A percentile compares a stretch with the other conserved stretches of the same genome.
phyloP scores from a whole-genome alignment of 2,888 invertebrate species.

The Trachelus troglodyta region DNA sequence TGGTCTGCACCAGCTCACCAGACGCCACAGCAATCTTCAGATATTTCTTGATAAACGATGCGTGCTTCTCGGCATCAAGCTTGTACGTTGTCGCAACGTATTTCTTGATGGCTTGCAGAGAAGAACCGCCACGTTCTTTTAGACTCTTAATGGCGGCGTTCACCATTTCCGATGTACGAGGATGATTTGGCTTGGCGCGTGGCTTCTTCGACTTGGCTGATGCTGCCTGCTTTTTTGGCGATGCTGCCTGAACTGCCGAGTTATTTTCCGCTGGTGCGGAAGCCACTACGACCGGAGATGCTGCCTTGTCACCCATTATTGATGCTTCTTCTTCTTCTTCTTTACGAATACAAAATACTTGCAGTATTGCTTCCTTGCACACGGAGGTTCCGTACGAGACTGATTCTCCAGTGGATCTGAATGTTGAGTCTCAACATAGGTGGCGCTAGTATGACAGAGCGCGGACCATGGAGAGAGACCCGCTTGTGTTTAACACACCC shows the following conservation, averaged over 20 bases:
- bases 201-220: slow-evolving; percentile 48
- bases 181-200: slow-evolving; percentile 65
- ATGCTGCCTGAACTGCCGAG: slow-evolving; percentile 8
- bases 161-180: slow-evolving; percentile 70
- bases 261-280: slow-evolving; percentile 11
- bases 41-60: slow-evolving; percentile 71
- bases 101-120: slow-evolving; percentile 72
- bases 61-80: slow-evolving; percentile 70
- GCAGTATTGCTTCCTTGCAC: background rate
- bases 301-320: slow-evolving; percentile 4
- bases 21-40: slow-evolving; percentile 69
- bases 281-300: slow-evolving; percentile 13
- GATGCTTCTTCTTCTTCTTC: background rate
- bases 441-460: background rate
- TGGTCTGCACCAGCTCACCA: slow-evolving; percentile 68
- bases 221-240: slow-evolving; percentile 28
- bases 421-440: background rate
- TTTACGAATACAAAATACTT: background rate
- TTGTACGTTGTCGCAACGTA: slow-evolving; percentile 72
- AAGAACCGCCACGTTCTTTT: slow-evolving; percentile 71
- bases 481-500: background rate
- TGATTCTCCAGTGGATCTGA: background rate
- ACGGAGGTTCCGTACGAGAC: background rate
- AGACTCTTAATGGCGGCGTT: slow-evolving; percentile 68
- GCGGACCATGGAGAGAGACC: slow-evolving; percentile 5